These are phyloP conservation scores for Drosophila kanekoi DNA, from an alignment of 2,888 invertebrate species.

Conservation along the genomic window DNA sequence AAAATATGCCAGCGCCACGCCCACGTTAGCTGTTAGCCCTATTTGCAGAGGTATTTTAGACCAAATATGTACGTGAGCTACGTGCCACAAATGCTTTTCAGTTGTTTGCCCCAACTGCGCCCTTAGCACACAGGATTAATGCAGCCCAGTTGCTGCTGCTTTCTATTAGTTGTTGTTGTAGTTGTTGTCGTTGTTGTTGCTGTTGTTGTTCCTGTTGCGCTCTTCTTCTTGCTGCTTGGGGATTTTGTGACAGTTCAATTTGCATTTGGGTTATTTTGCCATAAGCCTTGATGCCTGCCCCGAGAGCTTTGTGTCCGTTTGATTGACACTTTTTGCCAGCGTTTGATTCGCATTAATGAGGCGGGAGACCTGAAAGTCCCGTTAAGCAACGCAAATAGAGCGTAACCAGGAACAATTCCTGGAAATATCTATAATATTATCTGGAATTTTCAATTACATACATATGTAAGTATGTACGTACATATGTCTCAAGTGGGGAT, in stretches of 20 bases:
- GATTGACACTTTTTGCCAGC: conserved; percentile 26
- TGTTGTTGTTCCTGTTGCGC: too few species aligned
- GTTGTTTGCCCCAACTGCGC: conserved; percentile 10
- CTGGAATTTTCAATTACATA: too few species aligned
- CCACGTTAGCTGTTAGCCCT: conserved; percentile 5
- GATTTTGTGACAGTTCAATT: conserved; percentile 46
- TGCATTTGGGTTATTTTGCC: conserved; percentile 44
- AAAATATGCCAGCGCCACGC: conserved; percentile 48
- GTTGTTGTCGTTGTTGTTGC: not conserved
- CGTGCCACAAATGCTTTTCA: conserved; percentile 58
- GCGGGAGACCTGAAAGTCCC: not conserved
- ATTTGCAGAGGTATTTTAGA: conserved; percentile 9
- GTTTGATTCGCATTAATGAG: conserved; percentile 34
- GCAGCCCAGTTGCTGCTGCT: not conserved
- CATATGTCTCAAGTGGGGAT: too few species aligned
- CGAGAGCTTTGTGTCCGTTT: conserved; percentile 15
- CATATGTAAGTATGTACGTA: too few species aligned
- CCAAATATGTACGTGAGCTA: conserved; percentile 52
- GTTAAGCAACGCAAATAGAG: not conserved
- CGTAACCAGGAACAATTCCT: too few species aligned
- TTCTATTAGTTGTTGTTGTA: not conserved
- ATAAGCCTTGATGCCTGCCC: conserved; percentile 4
- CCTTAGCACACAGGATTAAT: conserved; percentile 10
- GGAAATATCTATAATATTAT: too few species aligned
- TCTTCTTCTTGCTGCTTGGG: conserved; percentile 7